Evolutionary conservation across 2,797 vertebrate genomes (phyloP).

Genomic region (Luscinia luscinia): DNA sequence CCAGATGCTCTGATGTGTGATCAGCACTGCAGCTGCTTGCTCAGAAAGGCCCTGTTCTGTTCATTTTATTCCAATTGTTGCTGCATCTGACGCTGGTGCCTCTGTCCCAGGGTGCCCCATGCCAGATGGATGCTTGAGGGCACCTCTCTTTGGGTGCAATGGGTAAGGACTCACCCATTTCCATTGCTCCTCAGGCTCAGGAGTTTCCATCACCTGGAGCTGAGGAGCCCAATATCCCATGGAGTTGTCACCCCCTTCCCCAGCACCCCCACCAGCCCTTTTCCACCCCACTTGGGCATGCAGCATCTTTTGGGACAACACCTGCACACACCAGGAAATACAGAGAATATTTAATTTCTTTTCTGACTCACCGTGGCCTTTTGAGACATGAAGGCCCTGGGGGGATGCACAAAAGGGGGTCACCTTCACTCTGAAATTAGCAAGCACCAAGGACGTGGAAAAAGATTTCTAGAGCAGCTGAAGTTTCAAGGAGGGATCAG

Average conservation of each 20-base stretch:
- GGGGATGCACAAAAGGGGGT: neutral
- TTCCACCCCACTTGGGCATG: fast-evolving
- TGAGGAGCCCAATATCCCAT: neutral
- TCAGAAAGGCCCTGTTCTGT: neutral
- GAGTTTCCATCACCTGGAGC: neutral
- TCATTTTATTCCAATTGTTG: neutral
- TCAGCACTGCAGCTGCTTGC: neutral
- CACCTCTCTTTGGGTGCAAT: neutral
- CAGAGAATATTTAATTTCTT: neutral
- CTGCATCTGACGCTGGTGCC: neutral
- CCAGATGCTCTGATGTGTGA: neutral
- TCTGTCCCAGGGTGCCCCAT: neutral
- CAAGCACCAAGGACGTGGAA: conserved; percentile 32
- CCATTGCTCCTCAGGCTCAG: neutral
- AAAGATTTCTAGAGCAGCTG: conserved; percentile 44
- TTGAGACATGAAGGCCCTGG: neutral
- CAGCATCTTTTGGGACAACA: neutral
- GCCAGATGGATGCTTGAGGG: neutral
- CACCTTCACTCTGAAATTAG: conserved; percentile 62
- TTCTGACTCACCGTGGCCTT: neutral
- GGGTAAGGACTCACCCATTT: neutral
- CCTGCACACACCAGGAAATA: neutral
- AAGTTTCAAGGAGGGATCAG: neutral
- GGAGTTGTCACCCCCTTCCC: neutral
- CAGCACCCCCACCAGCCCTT: neutral